These are phyloP conservation scores for Cenopis cana DNA, from an alignment of 2,888 invertebrate genomes.

Conservation along the genomic window DNA sequence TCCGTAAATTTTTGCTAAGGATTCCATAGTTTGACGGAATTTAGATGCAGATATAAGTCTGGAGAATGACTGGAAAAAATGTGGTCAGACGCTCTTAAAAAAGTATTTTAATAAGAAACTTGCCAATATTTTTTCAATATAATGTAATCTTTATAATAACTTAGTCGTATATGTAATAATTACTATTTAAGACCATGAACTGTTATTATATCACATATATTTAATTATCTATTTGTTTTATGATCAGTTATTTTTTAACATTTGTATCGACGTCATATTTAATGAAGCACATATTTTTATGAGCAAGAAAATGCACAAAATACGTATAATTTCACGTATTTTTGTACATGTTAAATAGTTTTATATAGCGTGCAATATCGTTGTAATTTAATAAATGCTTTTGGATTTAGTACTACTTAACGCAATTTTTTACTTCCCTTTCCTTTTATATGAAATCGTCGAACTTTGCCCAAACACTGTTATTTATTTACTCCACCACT, in stretches of 20 bases:
- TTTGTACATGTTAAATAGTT: constrained; percentile 58
- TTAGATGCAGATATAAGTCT: no score
- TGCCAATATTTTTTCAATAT: constrained; percentile 29
- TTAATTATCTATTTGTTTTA: constrained; percentile 9
- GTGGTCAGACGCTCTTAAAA: neutral
- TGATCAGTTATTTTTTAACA: constrained; percentile 12
- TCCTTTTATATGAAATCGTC: neutral
- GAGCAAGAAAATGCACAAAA: constrained; percentile 59
- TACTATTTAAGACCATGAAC: constrained; percentile 15
- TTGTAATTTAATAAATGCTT: constrained; percentile 59
- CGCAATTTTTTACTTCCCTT: neutral
- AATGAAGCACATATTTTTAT: constrained; percentile 34
- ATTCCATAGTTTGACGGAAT: no score
- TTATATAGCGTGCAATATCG: constrained; percentile 58
- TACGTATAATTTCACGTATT: constrained; percentile 56
- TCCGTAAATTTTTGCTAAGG: no score
- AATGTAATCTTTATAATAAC: neutral
- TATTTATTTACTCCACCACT: no score
- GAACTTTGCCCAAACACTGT: neutral
- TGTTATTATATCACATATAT: constrained; percentile 33
- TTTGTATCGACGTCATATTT: constrained; percentile 19
- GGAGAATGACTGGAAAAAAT: no score
- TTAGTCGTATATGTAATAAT: constrained; percentile 2
- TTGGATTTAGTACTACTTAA: constrained; percentile 51
- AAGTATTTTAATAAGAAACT: neutral